These are phyloP conservation scores for Tursiops truncatus DNA, from an alignment of 2,113 vertebrate species.

Conservation along the genomic window DNA sequence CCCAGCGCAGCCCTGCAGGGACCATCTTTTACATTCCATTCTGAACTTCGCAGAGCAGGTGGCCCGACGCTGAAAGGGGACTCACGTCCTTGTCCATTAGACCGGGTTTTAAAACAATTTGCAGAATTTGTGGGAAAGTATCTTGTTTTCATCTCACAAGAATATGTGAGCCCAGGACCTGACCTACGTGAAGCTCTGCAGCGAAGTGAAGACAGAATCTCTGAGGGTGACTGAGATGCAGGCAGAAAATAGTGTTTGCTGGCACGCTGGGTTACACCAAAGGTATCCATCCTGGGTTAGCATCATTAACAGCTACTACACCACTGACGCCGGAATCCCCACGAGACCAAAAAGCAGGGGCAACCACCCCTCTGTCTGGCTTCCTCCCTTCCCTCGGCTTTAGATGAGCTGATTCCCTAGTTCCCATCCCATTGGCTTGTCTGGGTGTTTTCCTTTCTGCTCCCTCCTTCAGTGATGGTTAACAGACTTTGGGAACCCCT, in stretches of 20 bases:
- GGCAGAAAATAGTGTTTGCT: background rate
- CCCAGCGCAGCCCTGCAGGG: background rate
- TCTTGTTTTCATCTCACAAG: conserved; percentile 13
- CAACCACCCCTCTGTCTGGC: background rate
- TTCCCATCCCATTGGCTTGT: background rate
- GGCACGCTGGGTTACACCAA: background rate
- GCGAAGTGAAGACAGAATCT: background rate
- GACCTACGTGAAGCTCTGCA: background rate
- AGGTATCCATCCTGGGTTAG: background rate
- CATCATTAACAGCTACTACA: background rate
- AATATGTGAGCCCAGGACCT: background rate
- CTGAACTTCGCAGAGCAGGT: background rate
- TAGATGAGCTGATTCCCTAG: background rate
- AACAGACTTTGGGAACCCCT: background rate
- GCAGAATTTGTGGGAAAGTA: background rate
- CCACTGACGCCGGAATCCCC: fast-evolving
- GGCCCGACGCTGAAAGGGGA: background rate
- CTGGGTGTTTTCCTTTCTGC: background rate
- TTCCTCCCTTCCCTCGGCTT: background rate
- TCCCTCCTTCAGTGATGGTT: background rate
- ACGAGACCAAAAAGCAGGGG: background rate
- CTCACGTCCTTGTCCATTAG: background rate
- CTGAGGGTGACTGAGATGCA: background rate
- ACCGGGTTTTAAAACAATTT: background rate
- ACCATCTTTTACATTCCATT: background rate